phyloP scores from a whole-genome alignment of 1,140 invertebrate species.

The Vanessa atalanta region DNA sequence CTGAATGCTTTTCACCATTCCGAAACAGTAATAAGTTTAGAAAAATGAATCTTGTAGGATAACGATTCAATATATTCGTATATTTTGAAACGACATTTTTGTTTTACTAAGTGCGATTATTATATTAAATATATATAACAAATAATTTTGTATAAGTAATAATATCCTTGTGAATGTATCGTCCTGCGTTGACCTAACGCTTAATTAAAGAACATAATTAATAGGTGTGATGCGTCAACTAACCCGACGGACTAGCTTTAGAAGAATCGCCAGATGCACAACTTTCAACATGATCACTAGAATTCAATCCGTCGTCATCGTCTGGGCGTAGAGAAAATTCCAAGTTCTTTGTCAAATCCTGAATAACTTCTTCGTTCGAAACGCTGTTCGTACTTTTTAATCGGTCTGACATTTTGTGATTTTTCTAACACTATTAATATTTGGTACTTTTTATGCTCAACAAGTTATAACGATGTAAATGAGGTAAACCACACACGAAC shows the following conservation, averaged over 20 bases:
- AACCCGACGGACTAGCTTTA: constrained; percentile 40
- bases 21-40: too few relatives aligned
- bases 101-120: too few relatives aligned
- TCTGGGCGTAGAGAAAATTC: constrained; percentile 52
- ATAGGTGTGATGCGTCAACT: constrained; percentile 5
- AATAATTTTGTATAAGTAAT: too few relatives aligned
- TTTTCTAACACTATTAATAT: background rate
- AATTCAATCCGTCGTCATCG: constrained; percentile 50
- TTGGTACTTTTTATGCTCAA: background rate
- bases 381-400: constrained; percentile 53
- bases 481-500: background rate
- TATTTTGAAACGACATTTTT: too few relatives aligned
- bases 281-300: constrained; percentile 43
- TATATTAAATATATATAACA: too few relatives aligned
- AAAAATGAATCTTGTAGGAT: too few relatives aligned
- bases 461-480: background rate
- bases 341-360: constrained; percentile 73
- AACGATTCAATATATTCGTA: too few relatives aligned
- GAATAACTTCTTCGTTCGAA: constrained; percentile 73
- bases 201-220: background rate
- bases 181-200: background rate
- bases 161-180: too few relatives aligned
- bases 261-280: constrained; percentile 38
- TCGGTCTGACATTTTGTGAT: constrained; percentile 62
- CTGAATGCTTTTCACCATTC: too few relatives aligned